Percentiles rank a stretch among this genome's conserved stretches.
Conservation (phyloP, 1,140 invertebrate species). For the Leguminivora glycinivorella region DNA sequence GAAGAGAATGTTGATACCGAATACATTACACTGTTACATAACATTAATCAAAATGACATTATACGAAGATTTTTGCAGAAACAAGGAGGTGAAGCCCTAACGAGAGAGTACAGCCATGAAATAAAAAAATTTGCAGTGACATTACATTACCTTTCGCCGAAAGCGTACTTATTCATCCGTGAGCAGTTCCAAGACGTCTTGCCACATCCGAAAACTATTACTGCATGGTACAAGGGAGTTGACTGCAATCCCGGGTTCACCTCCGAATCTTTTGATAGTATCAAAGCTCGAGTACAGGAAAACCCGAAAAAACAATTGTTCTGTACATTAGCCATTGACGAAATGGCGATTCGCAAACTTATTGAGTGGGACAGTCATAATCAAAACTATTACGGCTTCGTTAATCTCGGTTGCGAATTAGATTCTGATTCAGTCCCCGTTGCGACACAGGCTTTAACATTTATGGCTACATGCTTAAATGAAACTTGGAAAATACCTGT, state of each 20-base stretch:
- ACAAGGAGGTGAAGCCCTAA: constrained; percentile 6
- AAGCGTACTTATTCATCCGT: constrained; percentile 35
- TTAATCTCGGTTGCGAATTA: constrained; percentile 38
- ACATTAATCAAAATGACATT: constrained; percentile 26
- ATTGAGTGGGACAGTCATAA: constrained; percentile 40
- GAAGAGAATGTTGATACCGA: constrained; percentile 18
- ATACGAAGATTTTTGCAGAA: constrained; percentile 23
- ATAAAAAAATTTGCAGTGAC: constrained; percentile 34
- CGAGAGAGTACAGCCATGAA: constrained; percentile 29
- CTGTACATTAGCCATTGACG: constrained; percentile 44
- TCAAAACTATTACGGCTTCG: constrained; percentile 34
- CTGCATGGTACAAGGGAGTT: constrained; percentile 33
- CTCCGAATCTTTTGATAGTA: constrained; percentile 33
- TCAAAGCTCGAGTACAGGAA: constrained; percentile 19
- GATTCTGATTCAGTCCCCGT: constrained; percentile 34
- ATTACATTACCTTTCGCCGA: constrained; percentile 33
- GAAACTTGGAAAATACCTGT: constrained; percentile 55
- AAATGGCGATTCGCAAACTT: constrained; percentile 49
- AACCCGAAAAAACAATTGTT: constrained; percentile 30
- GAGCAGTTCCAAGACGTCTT: constrained; percentile 28
- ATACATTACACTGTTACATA: neutral
- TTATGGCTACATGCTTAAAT: constrained; percentile 52
- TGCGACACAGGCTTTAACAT: constrained; percentile 51
- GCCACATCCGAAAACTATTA: constrained; percentile 36
- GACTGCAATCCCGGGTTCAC: constrained; percentile 37